These are phyloP conservation scores for Stercorarius parasiticus DNA, from an alignment of 2,113 vertebrate species.

Conservation along the genomic window DNA sequence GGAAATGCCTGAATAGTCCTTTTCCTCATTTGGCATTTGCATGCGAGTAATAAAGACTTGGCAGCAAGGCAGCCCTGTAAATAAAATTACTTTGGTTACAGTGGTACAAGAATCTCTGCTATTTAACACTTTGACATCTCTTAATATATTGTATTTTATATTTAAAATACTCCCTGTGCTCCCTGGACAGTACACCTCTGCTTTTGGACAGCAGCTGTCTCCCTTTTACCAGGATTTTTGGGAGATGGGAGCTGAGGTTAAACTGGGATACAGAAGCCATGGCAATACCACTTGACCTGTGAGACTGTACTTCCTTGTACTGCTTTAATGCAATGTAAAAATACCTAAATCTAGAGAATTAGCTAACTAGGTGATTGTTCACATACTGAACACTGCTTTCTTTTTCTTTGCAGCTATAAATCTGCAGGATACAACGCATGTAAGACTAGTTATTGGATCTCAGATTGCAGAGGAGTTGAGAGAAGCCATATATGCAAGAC, in stretches of 20 bases:
- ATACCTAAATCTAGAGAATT: not conserved
- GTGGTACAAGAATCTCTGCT: not conserved
- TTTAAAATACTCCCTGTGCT: not conserved
- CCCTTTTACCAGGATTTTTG: not conserved
- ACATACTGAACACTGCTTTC: accelerated
- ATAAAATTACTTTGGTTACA: not conserved
- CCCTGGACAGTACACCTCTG: not conserved
- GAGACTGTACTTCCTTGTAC: not conserved
- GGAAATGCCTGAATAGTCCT: not conserved
- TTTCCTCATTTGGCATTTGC: not conserved
- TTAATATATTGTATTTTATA: not conserved
- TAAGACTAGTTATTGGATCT: constrained; percentile 79
- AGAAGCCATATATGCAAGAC: constrained; percentile 63
- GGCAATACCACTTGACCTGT: too few relatives aligned
- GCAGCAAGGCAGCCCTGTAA: not conserved
- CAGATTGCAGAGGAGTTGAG: constrained; percentile 84
- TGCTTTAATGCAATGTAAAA: not conserved
- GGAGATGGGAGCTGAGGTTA: not conserved
- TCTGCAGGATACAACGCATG: constrained; percentile 52
- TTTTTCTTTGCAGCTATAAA: constrained; percentile 67
- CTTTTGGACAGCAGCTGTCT: not conserved
- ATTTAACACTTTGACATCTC: not conserved
- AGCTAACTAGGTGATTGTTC: not conserved
- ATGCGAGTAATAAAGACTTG: not conserved
- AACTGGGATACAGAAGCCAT: not conserved